Conservation (phyloP, 2,113 vertebrate genomes). For the Isurus oxyrinchus region DNA sequence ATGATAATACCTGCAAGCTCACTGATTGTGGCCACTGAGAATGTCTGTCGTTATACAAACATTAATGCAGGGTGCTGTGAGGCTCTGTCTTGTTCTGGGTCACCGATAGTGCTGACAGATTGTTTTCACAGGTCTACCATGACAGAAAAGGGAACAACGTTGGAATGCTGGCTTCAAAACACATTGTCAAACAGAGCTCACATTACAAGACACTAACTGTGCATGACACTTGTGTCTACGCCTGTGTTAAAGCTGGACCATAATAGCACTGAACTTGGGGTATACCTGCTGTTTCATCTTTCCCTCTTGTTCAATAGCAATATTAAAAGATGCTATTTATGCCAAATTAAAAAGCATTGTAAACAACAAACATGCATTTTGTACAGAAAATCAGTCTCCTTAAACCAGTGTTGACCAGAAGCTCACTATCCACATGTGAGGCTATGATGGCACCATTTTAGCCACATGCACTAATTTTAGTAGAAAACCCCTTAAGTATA, state of each 20-base stretch:
- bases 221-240: neutral
- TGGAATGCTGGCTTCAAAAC: conserved; percentile 28
- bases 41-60: neutral
- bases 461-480: neutral
- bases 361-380: neutral
- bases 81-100: neutral
- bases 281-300: neutral
- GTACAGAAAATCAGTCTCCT: neutral
- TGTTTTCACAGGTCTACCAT: neutral
- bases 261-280: neutral
- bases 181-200: neutral
- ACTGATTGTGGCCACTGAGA: neutral
- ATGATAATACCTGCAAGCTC: neutral
- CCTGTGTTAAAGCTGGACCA: neutral
- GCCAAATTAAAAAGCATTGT: neutral
- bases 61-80: neutral
- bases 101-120: neutral
- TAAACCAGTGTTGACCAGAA: neutral
- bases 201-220: neutral
- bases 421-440: neutral
- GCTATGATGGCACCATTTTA: neutral
- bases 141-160: neutral
- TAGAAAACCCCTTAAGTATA: neutral
- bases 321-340: neutral
- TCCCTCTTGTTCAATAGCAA: neutral